Conservation (phyloP, 2,113 vertebrate species). For the Smithornis capensis region DNA sequence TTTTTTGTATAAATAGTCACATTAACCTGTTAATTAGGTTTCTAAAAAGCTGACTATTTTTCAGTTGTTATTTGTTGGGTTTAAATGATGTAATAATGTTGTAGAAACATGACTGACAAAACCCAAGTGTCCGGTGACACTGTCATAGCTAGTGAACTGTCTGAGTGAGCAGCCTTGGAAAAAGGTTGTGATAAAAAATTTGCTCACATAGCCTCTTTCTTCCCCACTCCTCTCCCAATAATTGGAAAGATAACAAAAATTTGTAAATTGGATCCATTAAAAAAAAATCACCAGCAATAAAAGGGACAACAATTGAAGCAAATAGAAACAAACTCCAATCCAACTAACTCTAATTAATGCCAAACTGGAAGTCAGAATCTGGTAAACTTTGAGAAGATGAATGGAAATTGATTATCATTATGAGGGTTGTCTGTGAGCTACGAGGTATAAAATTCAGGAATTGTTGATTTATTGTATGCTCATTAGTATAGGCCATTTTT, state of each 20-base stretch:
- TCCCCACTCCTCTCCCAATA: background rate
- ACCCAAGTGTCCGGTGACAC: background rate
- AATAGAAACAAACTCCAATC: background rate
- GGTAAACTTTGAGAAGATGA: background rate
- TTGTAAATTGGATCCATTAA: background rate
- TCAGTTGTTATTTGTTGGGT: background rate
- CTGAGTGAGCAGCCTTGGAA: background rate
- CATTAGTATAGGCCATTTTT: background rate
- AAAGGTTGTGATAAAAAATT: background rate
- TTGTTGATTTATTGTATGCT: background rate
- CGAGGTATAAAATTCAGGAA: background rate
- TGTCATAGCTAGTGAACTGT: background rate
- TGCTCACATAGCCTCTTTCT: background rate
- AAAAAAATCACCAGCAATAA: background rate
- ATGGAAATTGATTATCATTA: background rate
- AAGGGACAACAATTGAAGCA: background rate
- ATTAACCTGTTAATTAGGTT: background rate
- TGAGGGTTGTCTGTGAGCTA: background rate
- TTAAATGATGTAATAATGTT: background rate
- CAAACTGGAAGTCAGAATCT: background rate
- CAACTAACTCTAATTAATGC: background rate
- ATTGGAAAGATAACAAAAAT: background rate
- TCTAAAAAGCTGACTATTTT: background rate
- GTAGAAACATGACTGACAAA: background rate
- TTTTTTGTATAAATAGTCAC: background rate